A percentile compares a stretch with the other conserved stretches of the same genome.
phyloP scores from a whole-genome alignment of 2,888 invertebrate genomes.

The Serrognathus titanus region DNA sequence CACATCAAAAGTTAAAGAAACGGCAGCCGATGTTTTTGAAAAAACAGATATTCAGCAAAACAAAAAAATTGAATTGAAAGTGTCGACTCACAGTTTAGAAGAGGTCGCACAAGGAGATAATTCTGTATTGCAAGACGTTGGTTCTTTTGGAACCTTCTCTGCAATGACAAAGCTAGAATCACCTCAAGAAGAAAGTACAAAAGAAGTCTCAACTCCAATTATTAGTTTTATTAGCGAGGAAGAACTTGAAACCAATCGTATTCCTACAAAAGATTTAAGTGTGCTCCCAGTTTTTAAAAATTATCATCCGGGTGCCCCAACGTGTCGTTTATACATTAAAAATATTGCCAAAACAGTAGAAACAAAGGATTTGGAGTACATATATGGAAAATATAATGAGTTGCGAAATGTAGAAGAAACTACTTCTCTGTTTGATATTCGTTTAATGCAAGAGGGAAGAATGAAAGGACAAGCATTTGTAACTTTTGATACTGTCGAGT shows the following conservation, averaged over 20 bases:
- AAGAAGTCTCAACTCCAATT: slow-evolving; percentile 34
- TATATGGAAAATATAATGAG: slow-evolving; percentile 67
- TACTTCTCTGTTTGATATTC: slow-evolving; percentile 59
- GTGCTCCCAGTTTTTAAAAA: slow-evolving; percentile 79
- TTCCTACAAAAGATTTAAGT: slow-evolving; percentile 69
- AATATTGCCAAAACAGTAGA: slow-evolving; percentile 80
- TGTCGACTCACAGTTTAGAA: slow-evolving; percentile 37
- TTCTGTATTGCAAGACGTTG: not conserved
- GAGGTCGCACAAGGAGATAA: slow-evolving; percentile 21
- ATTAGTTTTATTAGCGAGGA: slow-evolving; percentile 54
- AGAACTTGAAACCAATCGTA: slow-evolving; percentile 64
- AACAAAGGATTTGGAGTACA: slow-evolving; percentile 69
- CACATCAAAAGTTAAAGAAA: slow-evolving; percentile 39
- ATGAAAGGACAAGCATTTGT: slow-evolving; percentile 97
- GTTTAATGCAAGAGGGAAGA: slow-evolving; percentile 88
- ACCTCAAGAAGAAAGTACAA: slow-evolving; percentile 25
- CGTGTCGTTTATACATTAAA: slow-evolving; percentile 86
- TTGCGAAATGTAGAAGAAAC: slow-evolving; percentile 35
- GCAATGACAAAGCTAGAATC: slow-evolving; percentile 31
- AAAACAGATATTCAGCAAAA: slow-evolving; percentile 46
- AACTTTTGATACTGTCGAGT: slow-evolving; percentile 67
- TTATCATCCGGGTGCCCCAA: slow-evolving; percentile 77
- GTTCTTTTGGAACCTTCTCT: not conserved
- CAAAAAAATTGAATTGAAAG: slow-evolving; percentile 53
- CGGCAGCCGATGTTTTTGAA: slow-evolving; percentile 57